phyloP scores from a whole-genome alignment of 2,113 vertebrate species.

The Bucco capensis region DNA sequence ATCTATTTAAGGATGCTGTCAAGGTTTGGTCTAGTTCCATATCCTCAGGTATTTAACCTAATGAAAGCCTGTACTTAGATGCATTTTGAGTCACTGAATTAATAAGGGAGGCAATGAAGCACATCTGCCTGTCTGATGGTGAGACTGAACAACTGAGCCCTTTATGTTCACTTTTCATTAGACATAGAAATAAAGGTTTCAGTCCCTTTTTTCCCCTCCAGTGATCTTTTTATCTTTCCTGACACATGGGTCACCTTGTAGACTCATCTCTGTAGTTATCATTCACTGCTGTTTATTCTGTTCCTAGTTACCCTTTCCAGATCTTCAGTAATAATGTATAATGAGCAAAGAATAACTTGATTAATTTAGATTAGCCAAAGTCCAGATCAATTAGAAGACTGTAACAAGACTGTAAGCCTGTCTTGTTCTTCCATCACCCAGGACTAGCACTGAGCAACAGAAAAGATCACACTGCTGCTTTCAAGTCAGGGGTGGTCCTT shows the following conservation, averaged over 20 bases:
- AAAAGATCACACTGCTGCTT: background rate
- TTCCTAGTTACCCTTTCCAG: background rate
- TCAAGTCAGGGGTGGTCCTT: background rate
- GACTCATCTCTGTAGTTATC: background rate
- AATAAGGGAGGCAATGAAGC: background rate
- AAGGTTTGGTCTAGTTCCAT: background rate
- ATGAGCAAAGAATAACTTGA: slow-evolving; percentile 39
- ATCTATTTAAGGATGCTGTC: background rate
- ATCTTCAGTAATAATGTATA: slow-evolving; percentile 10
- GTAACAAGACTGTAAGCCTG: background rate
- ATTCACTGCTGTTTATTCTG: background rate
- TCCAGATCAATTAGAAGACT: slow-evolving; percentile 37
- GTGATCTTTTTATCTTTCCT: background rate
- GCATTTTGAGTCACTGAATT: background rate
- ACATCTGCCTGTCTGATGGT: background rate
- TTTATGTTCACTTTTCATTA: background rate
- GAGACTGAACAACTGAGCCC: background rate
- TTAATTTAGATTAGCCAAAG: slow-evolving; percentile 46
- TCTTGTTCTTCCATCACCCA: slow-evolving; percentile 23
- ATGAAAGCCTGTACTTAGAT: background rate
- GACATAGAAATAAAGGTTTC: background rate
- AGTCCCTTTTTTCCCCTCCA: background rate
- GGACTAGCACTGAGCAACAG: background rate
- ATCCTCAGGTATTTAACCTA: background rate
- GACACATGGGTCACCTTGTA: background rate